phyloP scores from a whole-genome alignment of 2,797 vertebrate species.

The Takifugu ocellatus region DNA sequence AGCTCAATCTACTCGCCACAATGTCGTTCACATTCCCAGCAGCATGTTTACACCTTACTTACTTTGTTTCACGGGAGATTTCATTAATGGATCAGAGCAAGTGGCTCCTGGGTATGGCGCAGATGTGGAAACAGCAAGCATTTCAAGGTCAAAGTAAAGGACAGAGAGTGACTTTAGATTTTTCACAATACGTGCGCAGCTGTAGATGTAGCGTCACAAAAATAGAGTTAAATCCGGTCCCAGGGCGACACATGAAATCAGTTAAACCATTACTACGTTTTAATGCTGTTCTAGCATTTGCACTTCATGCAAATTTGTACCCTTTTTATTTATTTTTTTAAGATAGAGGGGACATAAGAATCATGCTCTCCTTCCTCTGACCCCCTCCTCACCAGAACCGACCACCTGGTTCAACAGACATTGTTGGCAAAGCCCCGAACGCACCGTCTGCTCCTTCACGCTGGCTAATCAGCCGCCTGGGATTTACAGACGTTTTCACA shows the following conservation, averaged over 20 bases:
- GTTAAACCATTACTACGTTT: no score
- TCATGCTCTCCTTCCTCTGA: background rate
- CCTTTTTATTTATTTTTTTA: no score
- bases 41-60: no score
- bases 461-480: slow-evolving; percentile 27
- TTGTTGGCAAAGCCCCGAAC: slow-evolving; percentile 23
- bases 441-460: slow-evolving; percentile 15
- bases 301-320: no score
- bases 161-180: background rate
- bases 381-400: slow-evolving; percentile 5
- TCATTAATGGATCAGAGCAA: slow-evolving; percentile 19
- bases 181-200: no score
- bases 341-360: no score
- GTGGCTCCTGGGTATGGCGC: background rate
- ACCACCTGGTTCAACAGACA: slow-evolving; percentile 54
- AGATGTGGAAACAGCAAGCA: background rate
- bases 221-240: no score
- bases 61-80: background rate
- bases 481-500: slow-evolving; percentile 3
- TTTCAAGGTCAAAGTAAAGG: slow-evolving; percentile 11
- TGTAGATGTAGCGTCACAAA: no score
- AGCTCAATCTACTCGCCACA: slow-evolving; percentile 7
- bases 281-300: no score
- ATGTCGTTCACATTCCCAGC: background rate
- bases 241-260: no score